phyloP scores from a whole-genome alignment of 2,113 vertebrate species.

The Protomyctophum bolini region DNA sequence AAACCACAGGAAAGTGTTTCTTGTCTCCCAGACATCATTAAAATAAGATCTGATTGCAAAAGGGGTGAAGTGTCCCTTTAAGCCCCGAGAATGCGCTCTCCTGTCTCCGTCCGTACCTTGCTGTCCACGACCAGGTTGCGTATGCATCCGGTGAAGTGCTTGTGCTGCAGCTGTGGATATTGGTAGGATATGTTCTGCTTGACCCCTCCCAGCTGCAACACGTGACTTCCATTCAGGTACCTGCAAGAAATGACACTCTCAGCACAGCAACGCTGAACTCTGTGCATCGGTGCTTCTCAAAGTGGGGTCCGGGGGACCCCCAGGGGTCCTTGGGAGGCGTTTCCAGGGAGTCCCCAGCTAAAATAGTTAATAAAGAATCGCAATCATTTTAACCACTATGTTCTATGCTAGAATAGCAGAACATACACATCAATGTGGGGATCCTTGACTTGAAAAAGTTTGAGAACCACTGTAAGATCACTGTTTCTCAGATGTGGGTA shows the following conservation, averaged over 20 bases:
- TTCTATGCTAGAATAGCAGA: no score
- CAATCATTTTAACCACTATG: no score
- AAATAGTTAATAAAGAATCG: no score
- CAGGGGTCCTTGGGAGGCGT: no score
- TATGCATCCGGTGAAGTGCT: slow-evolving; percentile 86
- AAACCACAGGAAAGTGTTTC: no score
- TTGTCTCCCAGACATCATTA: no score
- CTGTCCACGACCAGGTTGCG: slow-evolving; percentile 85
- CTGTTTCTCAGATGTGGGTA: background rate
- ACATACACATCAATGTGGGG: no score
- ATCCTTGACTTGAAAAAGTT: no score
- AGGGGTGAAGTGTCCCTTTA: background rate
- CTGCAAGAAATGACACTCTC: slow-evolving; percentile 66
- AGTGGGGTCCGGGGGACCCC: no score
- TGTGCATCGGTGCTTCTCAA: no score
- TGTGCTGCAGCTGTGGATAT: slow-evolving; percentile 84
- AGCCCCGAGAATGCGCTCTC: slow-evolving; percentile 16
- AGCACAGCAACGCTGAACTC: background rate
- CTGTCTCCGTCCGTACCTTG: slow-evolving; percentile 73
- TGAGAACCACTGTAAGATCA: background rate
- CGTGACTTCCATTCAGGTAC: slow-evolving; percentile 81
- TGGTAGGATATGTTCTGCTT: slow-evolving; percentile 83
- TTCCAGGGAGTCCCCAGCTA: no score
- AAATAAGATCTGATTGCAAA: no score
- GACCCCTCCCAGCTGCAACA: slow-evolving; percentile 88